Percentiles rank a stretch among this genome's conserved stretches.
Evolutionary conservation across 2,113 vertebrate genomes (phyloP).

Genomic region (Oreotrochilus melanogaster): DNA sequence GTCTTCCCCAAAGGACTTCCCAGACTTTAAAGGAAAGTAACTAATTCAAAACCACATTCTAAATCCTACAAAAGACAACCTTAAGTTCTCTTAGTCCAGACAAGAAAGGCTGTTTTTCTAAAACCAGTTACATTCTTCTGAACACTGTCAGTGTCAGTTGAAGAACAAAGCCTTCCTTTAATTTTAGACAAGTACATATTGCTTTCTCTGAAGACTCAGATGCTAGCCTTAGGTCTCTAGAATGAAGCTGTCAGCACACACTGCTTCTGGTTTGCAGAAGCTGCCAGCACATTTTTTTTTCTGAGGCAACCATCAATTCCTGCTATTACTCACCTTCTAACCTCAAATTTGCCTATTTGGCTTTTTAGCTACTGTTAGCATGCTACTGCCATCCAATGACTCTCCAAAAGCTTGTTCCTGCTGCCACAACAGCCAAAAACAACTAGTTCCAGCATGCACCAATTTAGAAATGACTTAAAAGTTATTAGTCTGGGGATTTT

Average conservation of each 20-base stretch:
- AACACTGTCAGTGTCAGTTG: background rate
- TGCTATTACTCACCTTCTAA: slow-evolving; percentile 29
- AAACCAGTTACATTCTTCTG: background rate
- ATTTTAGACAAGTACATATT: background rate
- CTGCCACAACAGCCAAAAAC: background rate
- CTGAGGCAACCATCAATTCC: background rate
- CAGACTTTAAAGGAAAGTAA: background rate
- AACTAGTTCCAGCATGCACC: background rate
- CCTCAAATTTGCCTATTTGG: background rate
- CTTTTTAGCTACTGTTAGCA: background rate
- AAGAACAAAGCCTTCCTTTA: background rate
- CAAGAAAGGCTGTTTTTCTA: background rate
- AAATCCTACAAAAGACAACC: background rate
- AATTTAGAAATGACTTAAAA: background rate
- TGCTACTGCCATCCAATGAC: background rate
- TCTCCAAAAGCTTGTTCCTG: background rate
- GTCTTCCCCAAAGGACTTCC: background rate
- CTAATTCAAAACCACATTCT: background rate
- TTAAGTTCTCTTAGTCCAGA: background rate
- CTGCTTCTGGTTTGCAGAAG: background rate
- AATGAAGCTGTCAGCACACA: background rate
- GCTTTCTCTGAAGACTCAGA: background rate
- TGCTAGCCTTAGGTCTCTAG: background rate
- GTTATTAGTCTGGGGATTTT: background rate
- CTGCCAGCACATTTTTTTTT: background rate